phyloP scores from a whole-genome alignment of 2,888 invertebrate genomes.

The Clitarchus hookeri region DNA sequence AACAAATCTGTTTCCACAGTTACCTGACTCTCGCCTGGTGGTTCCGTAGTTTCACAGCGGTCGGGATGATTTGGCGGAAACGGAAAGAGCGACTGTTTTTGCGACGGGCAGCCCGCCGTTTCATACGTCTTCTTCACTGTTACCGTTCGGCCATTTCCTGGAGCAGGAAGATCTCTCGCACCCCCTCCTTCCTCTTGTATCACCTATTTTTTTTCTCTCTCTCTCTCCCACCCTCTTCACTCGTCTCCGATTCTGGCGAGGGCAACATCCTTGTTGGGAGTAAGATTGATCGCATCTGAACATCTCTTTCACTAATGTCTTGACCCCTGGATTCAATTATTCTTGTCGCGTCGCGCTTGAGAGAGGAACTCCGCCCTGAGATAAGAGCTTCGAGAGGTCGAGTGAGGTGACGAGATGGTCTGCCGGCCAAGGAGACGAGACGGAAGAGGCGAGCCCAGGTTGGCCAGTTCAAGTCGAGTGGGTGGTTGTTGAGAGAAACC shows the following conservation, averaged over 20 bases:
- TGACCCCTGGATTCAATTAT: conserved; percentile 14
- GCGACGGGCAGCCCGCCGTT: background rate
- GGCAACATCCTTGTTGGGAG: conserved; percentile 14
- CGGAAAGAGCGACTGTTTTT: background rate
- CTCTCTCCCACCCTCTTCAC: background rate
- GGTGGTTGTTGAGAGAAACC: background rate
- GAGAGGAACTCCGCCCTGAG: background rate
- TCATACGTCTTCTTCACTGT: conserved; percentile 8
- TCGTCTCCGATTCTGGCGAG: background rate
- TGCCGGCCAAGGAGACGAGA: background rate
- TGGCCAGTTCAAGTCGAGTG: background rate
- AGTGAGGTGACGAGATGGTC: background rate
- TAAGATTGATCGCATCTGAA: conserved; percentile 14
- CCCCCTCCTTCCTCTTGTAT: background rate
- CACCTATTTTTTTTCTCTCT: background rate
- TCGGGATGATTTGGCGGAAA: background rate
- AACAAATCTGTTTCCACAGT: background rate
- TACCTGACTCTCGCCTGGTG: background rate
- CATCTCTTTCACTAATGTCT: conserved; percentile 14
- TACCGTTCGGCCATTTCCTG: background rate
- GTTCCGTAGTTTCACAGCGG: background rate
- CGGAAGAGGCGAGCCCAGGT: background rate
- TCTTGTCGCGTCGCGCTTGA: conserved; percentile 3
- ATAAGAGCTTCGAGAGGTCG: background rate
- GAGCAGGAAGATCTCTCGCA: background rate